phyloP scores from a whole-genome alignment of 2,888 invertebrate genomes.

The Branchellion lobata region DNA sequence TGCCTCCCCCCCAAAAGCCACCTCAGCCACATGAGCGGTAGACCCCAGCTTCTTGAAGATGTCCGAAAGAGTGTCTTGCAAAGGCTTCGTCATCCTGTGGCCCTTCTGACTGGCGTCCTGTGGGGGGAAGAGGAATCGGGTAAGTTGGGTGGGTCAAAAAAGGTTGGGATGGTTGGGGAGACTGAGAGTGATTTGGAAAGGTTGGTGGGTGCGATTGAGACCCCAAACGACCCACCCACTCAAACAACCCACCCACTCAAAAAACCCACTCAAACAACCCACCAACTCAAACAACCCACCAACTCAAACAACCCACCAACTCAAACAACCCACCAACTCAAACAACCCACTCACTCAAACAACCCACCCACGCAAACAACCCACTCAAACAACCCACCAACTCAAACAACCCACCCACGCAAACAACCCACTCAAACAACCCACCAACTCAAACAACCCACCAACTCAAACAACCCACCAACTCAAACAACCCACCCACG shows the following conservation, averaged over 20 bases:
- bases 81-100: conserved; percentile 72
- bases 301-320: too few relatives aligned
- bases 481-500: too few relatives aligned
- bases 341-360: too few relatives aligned
- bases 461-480: too few relatives aligned
- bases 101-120: conserved; percentile 48
- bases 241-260: neutral
- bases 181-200: conserved; percentile 1
- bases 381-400: too few relatives aligned
- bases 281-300: too few relatives aligned
- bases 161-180: neutral
- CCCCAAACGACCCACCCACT: neutral
- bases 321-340: too few relatives aligned
- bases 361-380: too few relatives aligned
- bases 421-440: too few relatives aligned
- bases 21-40: conserved; percentile 69
- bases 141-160: neutral
- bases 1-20: neutral
- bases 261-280: too few relatives aligned
- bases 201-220: neutral
- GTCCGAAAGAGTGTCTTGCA: conserved; percentile 82
- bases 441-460: too few relatives aligned
- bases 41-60: conserved; percentile 87
- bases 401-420: too few relatives aligned
- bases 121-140: neutral